A percentile compares a stretch with the other conserved stretches of the same genome.
Evolutionary conservation across 2,113 vertebrate genomes (phyloP).

Genomic region (Oxyura jamaicensis): DNA sequence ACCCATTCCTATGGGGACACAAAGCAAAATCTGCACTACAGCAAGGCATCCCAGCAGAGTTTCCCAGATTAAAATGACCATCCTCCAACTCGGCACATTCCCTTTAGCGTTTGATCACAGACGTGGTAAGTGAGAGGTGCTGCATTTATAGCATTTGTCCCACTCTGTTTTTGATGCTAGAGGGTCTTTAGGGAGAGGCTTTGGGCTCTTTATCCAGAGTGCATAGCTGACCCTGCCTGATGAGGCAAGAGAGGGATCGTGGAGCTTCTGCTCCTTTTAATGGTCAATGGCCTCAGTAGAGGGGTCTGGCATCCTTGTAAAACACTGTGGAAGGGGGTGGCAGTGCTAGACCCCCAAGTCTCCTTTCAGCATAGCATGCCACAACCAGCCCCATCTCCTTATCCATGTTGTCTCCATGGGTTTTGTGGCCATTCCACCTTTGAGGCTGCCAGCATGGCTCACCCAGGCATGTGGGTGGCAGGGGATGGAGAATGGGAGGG

Average conservation of each 20-base stretch:
- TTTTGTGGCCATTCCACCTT: accelerated
- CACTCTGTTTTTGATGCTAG: background rate
- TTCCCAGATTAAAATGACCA: constrained; percentile 27
- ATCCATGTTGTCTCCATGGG: background rate
- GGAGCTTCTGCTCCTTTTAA: background rate
- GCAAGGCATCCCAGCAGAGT: background rate
- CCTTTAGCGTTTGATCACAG: constrained; percentile 5
- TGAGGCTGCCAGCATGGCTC: background rate
- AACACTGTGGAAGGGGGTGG: background rate
- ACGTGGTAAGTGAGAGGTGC: background rate
- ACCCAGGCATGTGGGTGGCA: background rate
- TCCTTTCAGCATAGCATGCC: background rate
- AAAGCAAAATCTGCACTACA: background rate
- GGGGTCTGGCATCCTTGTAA: background rate
- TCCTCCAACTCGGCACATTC: constrained; percentile 6
- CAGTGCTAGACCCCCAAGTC: background rate
- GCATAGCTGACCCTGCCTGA: background rate
- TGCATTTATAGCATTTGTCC: constrained; percentile 8
- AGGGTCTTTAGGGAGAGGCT: background rate
- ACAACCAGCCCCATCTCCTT: background rate
- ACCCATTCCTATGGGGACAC: background rate
- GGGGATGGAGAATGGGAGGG: background rate
- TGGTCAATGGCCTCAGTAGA: background rate
- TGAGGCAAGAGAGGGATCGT: background rate
- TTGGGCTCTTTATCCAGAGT: background rate